phyloP scores from a whole-genome alignment of 2,113 vertebrate genomes.

The Rhinogobius similis region DNA sequence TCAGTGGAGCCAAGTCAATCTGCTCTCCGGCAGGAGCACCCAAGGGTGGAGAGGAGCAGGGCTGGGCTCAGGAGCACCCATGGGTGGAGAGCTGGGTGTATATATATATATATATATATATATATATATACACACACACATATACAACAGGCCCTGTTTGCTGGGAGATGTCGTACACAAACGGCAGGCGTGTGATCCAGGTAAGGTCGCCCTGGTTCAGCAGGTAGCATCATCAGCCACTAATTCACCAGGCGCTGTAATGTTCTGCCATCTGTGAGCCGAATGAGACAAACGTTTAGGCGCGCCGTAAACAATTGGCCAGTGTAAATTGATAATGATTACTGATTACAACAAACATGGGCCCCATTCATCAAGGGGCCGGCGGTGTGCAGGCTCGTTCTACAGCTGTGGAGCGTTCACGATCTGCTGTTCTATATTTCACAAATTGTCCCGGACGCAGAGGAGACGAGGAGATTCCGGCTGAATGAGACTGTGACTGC shows the following conservation, averaged over 20 bases:
- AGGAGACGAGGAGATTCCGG: too few species aligned
- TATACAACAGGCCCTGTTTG: too few species aligned
- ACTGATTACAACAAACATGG: slow-evolving; percentile 43
- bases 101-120: too few species aligned
- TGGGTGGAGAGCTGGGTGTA: too few species aligned
- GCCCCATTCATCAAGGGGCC: slow-evolving; percentile 48
- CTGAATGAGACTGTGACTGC: too few species aligned
- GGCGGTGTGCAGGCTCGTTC: not conserved
- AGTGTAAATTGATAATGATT: slow-evolving; percentile 67
- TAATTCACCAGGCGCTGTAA: slow-evolving; percentile 21
- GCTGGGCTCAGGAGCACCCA: not conserved
- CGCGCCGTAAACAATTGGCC: slow-evolving; percentile 45
- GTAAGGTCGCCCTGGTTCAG: slow-evolving; percentile 3
- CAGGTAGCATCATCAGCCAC: slow-evolving; percentile 18
- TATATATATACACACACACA: too few species aligned
- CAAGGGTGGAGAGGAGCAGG: not conserved
- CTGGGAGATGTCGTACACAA: slow-evolving; percentile 28
- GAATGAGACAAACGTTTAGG: slow-evolving; percentile 41
- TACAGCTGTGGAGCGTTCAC: not conserved
- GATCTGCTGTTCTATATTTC: not conserved
- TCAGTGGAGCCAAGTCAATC: slow-evolving; percentile 47
- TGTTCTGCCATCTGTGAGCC: slow-evolving; percentile 41
- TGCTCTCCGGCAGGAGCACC: slow-evolving; percentile 15
- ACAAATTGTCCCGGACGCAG: not conserved
- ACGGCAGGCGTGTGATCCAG: slow-evolving; percentile 4